Conservation (phyloP, 35 echinoderm and acorn worm genomes). For the Heliocidaris tuberculata region DNA sequence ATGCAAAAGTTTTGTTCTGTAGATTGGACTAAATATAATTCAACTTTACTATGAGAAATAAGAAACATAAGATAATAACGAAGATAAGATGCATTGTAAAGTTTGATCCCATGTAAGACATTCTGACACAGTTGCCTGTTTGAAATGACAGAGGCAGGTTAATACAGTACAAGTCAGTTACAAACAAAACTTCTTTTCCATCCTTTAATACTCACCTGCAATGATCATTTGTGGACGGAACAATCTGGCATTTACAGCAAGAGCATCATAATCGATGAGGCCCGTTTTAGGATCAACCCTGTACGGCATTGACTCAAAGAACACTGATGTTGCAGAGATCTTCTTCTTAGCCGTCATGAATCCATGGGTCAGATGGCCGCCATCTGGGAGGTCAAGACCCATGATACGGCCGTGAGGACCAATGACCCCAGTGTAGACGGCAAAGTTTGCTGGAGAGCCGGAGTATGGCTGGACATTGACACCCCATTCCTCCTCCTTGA, state of each 20-base stretch:
- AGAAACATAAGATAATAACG: no score
- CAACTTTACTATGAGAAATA: no score
- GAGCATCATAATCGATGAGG: constrained; percentile 81
- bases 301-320: constrained; percentile 99
- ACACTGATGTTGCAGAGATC: constrained; percentile 93
- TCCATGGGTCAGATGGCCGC: constrained; percentile 94
- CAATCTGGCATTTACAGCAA: constrained; percentile 73
- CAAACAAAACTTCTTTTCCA: neutral
- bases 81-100: no score
- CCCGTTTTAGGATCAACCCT: constrained; percentile 79
- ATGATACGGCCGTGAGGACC: constrained; percentile 92
- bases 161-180: no score
- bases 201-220: constrained; percentile 65
- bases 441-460: constrained; percentile 96
- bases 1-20: no score
- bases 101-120: no score
- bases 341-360: constrained; percentile 96
- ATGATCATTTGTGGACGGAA: constrained; percentile 94
- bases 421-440: constrained; percentile 86
- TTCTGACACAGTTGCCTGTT: no score
- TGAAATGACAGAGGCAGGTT: no score
- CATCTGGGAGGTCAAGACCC: constrained; percentile 94
- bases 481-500: constrained; percentile 86
- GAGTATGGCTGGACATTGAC: constrained; percentile 98
- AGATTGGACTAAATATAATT: no score